Evolutionary conservation across 2,113 vertebrate species (phyloP).

Genomic region (Pachycephala philippinensis): DNA sequence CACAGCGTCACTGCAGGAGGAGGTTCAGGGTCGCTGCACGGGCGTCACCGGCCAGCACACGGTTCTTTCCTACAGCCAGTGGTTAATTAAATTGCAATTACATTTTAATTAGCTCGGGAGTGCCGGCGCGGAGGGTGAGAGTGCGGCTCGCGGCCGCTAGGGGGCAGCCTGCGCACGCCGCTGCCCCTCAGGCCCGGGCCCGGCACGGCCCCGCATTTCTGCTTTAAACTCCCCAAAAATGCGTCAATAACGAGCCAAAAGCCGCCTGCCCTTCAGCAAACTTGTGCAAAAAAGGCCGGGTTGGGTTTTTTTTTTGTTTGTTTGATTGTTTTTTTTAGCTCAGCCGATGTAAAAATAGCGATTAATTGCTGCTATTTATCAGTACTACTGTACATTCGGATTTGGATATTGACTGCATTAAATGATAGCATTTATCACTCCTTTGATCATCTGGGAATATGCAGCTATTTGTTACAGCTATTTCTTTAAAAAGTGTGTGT

Average conservation of each 20-base stretch:
- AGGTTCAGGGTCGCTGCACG: not conserved
- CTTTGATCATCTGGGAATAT: not conserved
- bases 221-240: rapidly evolving
- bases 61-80: rapidly evolving
- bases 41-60: not conserved
- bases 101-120: rapidly evolving
- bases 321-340: not conserved
- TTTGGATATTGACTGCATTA: not conserved
- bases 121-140: not conserved
- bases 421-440: not conserved
- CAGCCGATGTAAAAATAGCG: not conserved
- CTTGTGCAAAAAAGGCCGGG: not conserved
- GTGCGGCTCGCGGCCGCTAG: not conserved
- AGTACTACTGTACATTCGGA: not conserved
- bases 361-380: not conserved
- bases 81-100: not conserved
- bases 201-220: not conserved
- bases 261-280: rapidly evolving
- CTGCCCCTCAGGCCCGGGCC: not conserved
- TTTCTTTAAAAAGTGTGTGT: conserved; percentile 4
- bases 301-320: rapidly evolving
- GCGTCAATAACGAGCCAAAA: rapidly evolving
- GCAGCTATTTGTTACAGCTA: not conserved
- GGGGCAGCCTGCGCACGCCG: not conserved
- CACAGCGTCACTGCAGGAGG: too few species aligned